phyloP scores from a whole-genome alignment of 2,113 vertebrate genomes.

The Hydropotes inermis region DNA sequence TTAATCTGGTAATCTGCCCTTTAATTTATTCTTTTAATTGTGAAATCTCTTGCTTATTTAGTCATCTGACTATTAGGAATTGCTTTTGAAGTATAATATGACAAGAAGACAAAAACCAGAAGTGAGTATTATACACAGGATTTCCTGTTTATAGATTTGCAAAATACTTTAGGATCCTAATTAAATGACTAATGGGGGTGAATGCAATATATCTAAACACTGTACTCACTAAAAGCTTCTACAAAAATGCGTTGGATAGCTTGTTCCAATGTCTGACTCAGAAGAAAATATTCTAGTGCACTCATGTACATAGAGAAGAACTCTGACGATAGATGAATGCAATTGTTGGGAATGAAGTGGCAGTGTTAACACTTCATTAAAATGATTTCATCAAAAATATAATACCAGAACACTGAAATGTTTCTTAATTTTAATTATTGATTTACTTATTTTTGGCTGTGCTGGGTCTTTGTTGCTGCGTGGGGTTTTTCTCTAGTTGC shows the following conservation, averaged over 20 bases:
- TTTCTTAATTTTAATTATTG: background rate
- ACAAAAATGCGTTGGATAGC: background rate
- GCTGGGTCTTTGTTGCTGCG: background rate
- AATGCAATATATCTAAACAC: background rate
- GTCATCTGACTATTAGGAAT: background rate
- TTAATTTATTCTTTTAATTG: background rate
- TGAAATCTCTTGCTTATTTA: background rate
- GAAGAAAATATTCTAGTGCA: background rate
- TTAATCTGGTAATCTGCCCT: background rate
- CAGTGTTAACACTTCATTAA: background rate
- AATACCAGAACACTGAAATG: background rate
- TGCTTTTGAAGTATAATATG: background rate
- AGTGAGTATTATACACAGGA: background rate
- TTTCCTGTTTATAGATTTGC: conserved; percentile 11
- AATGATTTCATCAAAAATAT: background rate
- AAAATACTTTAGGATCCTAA: background rate
- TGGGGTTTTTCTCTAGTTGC: background rate
- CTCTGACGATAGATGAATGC: background rate
- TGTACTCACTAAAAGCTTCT: background rate
- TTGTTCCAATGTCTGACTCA: background rate
- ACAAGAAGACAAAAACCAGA: background rate
- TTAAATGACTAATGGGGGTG: background rate
- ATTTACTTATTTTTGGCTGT: background rate
- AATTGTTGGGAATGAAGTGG: background rate
- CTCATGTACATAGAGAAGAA: background rate